Evolutionary conservation across 1,140 invertebrate genomes (phyloP), one percentile per base, ranked within the genome.

Genomic region (Hesperophylax magnus): DNA sequence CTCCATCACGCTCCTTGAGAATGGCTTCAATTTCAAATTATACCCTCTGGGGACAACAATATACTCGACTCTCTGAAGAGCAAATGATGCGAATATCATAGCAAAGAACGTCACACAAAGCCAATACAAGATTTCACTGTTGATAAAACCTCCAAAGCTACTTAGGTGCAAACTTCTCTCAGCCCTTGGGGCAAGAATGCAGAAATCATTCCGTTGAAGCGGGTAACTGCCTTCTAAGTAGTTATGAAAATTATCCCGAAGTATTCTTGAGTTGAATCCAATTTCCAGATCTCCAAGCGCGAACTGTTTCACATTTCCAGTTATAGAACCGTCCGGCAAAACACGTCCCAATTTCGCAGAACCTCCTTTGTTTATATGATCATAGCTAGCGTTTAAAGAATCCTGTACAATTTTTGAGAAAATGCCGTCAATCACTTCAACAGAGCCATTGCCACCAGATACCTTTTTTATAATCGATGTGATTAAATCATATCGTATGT

Each of bases 231-330:
- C 1, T 65, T 77, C 75, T 8, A 77, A 60, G 15, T 65, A 63
- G 11, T 52, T 31, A 2, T 24, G 24, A n/a, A 65, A 77, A 9
- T 77, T 65, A 24, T 52, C 39, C 34, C 14, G 31, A 17, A 77
- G 39, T 52, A 77, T 63, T 53, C 75, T 61, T 3, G 27, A 63
- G 47, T 77, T 77, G 31, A 77, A 65, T 22, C 31, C 60, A 17
- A 77, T 65, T 20, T 77, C 75, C 20, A 65, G 14, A 7, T 53
- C 18, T 63, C 60, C 60, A 52, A 17, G 22, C 22, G 75, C 75
- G 2, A 77, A 24, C 4, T 63, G 18, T 22, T 20, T 52, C 20
- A 77, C 58, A 24, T 77, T 53, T 8, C 75, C 60, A 0, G 75
- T 52, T 22, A 77, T 3, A 9, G 31, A 63, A 20, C 75, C 75